Conservation (phyloP, 2,888 invertebrate genomes). For the Leptinotarsa juncta region DNA sequence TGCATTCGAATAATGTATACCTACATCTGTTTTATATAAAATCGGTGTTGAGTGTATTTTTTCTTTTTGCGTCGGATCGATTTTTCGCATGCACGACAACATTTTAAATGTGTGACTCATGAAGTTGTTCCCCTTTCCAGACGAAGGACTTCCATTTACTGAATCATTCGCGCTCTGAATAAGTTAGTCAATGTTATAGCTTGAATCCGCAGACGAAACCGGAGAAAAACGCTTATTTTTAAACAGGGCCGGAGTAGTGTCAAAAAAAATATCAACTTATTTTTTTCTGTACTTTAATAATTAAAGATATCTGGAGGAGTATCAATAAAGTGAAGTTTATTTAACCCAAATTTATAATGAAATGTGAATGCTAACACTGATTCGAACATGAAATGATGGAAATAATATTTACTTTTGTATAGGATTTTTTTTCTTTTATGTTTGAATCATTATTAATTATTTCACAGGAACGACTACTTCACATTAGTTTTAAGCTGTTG, state of each 20-base stretch:
- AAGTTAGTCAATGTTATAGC: neutral
- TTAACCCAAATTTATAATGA: too few species aligned
- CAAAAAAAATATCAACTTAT: neutral
- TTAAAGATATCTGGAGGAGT: too few species aligned
- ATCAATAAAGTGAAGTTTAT: too few species aligned
- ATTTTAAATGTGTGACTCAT: constrained; percentile 12
- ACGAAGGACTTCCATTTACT: constrained; percentile 14
- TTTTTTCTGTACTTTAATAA: neutral
- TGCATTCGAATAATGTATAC: neutral
- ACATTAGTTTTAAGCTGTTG: too few species aligned
- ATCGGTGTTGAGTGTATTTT: neutral
- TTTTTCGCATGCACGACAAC: constrained; percentile 13
- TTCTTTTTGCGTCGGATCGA: neutral
- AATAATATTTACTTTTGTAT: too few species aligned
- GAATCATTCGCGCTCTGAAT: constrained; percentile 8
- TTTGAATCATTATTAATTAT: too few species aligned
- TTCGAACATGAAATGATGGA: too few species aligned
- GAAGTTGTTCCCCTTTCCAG: constrained; percentile 16
- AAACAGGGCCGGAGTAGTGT: neutral
- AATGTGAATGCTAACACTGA: too few species aligned
- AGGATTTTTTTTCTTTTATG: too few species aligned
- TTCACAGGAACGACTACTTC: too few species aligned
- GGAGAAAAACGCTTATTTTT: neutral
- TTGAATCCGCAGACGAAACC: neutral
- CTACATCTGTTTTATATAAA: neutral